Evolutionary conservation across 2,888 invertebrate genomes (phyloP).

Genomic region (Encarsia formosa): DNA sequence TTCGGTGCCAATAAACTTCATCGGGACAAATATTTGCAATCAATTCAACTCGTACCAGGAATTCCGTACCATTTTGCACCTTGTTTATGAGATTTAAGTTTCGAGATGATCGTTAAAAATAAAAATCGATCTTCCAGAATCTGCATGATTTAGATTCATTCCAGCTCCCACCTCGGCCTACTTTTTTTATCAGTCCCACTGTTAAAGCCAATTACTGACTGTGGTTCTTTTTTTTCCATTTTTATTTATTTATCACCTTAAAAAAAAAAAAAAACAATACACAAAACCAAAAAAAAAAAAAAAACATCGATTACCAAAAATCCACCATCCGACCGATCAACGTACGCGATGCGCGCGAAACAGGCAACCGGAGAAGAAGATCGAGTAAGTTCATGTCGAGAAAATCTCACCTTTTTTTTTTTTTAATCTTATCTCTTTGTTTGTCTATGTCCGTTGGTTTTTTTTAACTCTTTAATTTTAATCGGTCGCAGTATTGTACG

Average conservation of each 20-base stretch:
- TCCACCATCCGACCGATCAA: constrained; percentile 38
- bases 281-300: constrained; percentile 41
- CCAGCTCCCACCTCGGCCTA: neutral
- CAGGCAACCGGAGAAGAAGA: constrained; percentile 66
- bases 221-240: constrained; percentile 44
- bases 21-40: too few species aligned
- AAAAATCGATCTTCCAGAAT: too few species aligned
- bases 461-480: constrained; percentile 21
- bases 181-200: neutral
- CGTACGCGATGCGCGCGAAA: constrained; percentile 47
- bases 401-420: constrained; percentile 10
- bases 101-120: too few species aligned
- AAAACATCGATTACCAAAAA: constrained; percentile 34
- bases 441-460: constrained; percentile 28
- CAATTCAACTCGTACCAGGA: too few species aligned
- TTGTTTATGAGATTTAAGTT: too few species aligned
- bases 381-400: constrained; percentile 65
- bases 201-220: constrained; percentile 48
- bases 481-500: neutral
- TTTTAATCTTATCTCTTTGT: constrained; percentile 30
- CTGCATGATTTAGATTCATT: too few species aligned
- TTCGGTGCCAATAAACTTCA: too few species aligned
- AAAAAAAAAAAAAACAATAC: constrained; percentile 36
- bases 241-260: constrained; percentile 37
- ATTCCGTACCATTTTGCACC: too few species aligned